Evolutionary conservation across 2,113 vertebrate genomes (phyloP).

Genomic region (Alligator sinensis): DNA sequence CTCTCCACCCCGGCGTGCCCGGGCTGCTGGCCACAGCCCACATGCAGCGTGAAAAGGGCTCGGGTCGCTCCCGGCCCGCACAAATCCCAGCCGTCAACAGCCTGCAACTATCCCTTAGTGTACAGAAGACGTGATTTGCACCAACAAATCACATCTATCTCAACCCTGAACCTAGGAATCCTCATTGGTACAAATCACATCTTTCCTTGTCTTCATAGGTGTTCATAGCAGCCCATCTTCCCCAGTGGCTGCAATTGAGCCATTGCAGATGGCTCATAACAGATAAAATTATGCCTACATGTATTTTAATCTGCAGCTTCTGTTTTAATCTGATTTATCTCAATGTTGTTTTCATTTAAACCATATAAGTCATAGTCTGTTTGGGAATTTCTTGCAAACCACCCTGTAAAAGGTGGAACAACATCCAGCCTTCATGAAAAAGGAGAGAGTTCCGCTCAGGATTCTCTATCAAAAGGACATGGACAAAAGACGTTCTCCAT

Average conservation of each 20-base stretch:
- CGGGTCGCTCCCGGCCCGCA: too few relatives aligned
- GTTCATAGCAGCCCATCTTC: background rate
- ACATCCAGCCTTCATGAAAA: background rate
- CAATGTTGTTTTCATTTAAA: background rate
- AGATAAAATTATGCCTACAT: background rate
- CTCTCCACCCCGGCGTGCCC: too few relatives aligned
- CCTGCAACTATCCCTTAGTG: background rate
- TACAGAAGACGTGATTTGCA: background rate
- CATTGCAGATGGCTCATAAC: background rate
- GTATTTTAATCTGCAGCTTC: background rate
- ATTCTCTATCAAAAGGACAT: background rate
- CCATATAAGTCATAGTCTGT: background rate
- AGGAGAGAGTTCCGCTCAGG: background rate
- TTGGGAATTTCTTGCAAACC: background rate
- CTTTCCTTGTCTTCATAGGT: background rate
- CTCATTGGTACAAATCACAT: background rate
- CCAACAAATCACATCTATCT: constrained; percentile 13
- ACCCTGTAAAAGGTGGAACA: background rate
- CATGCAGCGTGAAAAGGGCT: too few relatives aligned
- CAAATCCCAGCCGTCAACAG: background rate
- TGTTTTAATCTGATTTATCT: background rate
- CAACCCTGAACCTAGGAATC: background rate
- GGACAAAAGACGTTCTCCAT: background rate
- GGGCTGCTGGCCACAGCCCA: too few relatives aligned
- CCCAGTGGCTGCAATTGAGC: background rate